Percentiles rank a stretch among this genome's conserved stretches.
Evolutionary conservation across 23 tunicate genomes (phyloP).

Genomic region (Diplosoma virens): DNA sequence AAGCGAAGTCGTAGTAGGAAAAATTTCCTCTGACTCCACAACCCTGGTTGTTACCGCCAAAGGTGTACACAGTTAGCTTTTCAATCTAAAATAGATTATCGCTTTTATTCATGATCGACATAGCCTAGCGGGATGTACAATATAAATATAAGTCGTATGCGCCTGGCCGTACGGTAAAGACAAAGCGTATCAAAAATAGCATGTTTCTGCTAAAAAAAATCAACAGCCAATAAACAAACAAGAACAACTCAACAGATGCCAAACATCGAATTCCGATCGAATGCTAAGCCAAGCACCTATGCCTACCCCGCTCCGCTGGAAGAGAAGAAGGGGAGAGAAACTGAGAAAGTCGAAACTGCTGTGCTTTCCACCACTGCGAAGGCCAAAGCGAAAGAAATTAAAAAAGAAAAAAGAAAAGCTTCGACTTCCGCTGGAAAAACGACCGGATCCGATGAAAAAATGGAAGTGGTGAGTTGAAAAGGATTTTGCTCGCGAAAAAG

Average conservation of each 20-base stretch:
- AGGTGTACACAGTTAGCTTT: no score
- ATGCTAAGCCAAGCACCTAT: slow-evolving; percentile 81
- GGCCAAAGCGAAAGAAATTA: slow-evolving; percentile 71
- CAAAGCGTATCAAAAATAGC: no score
- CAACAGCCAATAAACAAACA: no score
- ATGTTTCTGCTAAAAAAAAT: no score
- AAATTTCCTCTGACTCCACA: no score
- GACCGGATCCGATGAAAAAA: slow-evolving; percentile 60
- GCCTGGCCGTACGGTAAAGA: no score
- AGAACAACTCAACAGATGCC: slow-evolving; percentile 93
- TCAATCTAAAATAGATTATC: no score
- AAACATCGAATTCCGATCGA: slow-evolving; percentile 75
- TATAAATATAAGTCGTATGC: no score
- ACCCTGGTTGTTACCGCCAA: no score
- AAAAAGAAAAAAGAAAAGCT: slow-evolving; percentile 51
- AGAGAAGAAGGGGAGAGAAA: slow-evolving; percentile 91
- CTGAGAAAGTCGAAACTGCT: slow-evolving; percentile 95
- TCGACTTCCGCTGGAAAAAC: slow-evolving; percentile 52
- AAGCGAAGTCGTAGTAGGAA: no score
- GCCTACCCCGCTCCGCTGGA: slow-evolving; percentile 93
- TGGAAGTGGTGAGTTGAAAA: slow-evolving; percentile 77
- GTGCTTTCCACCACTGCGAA: slow-evolving; percentile 91
- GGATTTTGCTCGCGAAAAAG: neutral
- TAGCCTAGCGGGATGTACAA: no score
- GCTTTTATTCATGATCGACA: no score